phyloP scores from a whole-genome alignment of 2,113 vertebrate genomes.

The Pipa parva region DNA sequence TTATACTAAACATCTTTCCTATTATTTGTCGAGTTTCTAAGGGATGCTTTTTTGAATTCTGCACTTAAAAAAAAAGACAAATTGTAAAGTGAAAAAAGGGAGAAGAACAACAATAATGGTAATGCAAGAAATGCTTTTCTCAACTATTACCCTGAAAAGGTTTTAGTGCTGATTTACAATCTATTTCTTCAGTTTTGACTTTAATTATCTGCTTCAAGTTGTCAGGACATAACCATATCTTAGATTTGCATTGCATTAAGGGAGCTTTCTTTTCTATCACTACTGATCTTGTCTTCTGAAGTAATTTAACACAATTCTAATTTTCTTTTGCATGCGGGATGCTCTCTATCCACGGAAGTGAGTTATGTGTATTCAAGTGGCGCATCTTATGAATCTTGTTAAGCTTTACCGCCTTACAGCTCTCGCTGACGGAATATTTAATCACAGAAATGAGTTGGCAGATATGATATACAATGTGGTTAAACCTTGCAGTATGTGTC shows the following conservation, averaged over 20 bases:
- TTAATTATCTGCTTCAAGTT: conserved; percentile 60
- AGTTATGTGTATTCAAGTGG: conserved; percentile 74
- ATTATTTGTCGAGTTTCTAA: not conserved
- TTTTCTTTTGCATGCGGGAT: conserved; percentile 63
- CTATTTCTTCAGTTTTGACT: conserved; percentile 51
- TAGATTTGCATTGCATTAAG: conserved; percentile 61
- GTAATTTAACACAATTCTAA: conserved; percentile 72
- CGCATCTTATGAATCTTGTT: conserved; percentile 74
- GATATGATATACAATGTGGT: conserved; percentile 67
- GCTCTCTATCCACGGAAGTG: conserved; percentile 61
- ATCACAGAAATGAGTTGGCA: conserved; percentile 78
- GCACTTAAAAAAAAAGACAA: conserved; percentile 25
- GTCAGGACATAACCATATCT: conserved; percentile 57
- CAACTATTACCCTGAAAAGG: conserved; percentile 47
- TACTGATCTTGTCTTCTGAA: conserved; percentile 60
- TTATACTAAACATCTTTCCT: too few relatives aligned
- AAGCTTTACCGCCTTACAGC: conserved; percentile 67
- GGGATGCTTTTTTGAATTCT: not conserved
- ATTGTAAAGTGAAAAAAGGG: conserved; percentile 2
- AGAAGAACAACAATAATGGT: conserved; percentile 45
- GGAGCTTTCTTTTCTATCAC: conserved; percentile 49
- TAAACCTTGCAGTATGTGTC: conserved; percentile 56
- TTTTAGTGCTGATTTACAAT: conserved; percentile 54
- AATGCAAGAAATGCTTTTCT: conserved; percentile 39
- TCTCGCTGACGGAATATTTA: conserved; percentile 77